Evolutionary conservation across 1,140 invertebrate species (phyloP).

Genomic region (Tachypleus tridentatus): DNA sequence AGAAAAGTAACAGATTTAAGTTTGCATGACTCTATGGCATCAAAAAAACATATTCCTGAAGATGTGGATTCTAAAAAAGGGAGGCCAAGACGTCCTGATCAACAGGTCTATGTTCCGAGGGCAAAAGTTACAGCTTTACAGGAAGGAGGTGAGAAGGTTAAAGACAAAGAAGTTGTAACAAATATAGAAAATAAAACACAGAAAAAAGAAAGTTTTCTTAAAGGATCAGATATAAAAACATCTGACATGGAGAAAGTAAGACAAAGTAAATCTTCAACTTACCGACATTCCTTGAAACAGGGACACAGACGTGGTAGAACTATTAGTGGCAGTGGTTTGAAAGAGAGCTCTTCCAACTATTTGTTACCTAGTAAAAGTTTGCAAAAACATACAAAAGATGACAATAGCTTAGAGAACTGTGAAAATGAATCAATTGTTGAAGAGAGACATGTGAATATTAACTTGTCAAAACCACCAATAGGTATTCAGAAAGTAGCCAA

Average conservation of each 20-base stretch:
- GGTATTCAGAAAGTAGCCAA: too few relatives aligned
- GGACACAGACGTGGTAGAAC: too few relatives aligned
- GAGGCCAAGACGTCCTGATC: constrained; percentile 25
- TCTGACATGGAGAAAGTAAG: background rate
- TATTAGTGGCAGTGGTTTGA: too few relatives aligned
- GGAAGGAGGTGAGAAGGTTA: background rate
- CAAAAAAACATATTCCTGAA: background rate
- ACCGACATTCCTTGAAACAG: background rate
- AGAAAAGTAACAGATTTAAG: background rate
- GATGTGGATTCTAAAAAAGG: constrained; percentile 5
- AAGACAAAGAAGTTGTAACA: background rate
- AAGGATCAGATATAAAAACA: background rate
- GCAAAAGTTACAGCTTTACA: background rate
- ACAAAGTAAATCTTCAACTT: background rate
- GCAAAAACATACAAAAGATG: too few relatives aligned
- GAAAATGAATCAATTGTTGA: too few relatives aligned
- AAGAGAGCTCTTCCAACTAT: too few relatives aligned
- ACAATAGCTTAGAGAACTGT: too few relatives aligned
- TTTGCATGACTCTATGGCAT: background rate
- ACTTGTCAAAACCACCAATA: too few relatives aligned
- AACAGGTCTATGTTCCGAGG: constrained; percentile 30
- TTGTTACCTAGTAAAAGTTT: too few relatives aligned
- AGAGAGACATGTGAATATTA: too few relatives aligned
- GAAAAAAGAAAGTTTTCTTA: background rate
- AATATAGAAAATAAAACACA: background rate